Evolutionary conservation across 2,888 invertebrate genomes (phyloP).

Genomic region (Pammene fasciana): DNA sequence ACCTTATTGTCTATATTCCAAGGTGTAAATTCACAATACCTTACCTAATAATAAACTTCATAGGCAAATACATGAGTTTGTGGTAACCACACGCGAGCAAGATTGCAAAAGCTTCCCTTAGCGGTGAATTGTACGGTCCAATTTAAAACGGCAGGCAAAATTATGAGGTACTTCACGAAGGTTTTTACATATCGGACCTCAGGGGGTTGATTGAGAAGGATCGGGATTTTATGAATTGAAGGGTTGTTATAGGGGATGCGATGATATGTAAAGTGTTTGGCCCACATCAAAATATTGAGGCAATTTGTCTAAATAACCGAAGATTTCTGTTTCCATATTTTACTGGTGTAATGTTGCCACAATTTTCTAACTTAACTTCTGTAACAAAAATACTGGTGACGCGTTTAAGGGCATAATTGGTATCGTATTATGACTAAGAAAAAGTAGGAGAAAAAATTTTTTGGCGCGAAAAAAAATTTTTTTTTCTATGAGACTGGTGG

Average conservation of each 20-base stretch:
- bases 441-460: no score
- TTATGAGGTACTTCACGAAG: not conserved
- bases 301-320: conserved; percentile 2
- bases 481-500: no score
- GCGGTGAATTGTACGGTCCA: not conserved
- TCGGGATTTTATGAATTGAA: conserved; percentile 21
- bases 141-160: not conserved
- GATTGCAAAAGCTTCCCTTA: not conserved
- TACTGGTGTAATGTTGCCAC: not conserved
- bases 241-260: conserved; percentile 7
- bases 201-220: conserved; percentile 16
- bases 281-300: conserved; percentile 2
- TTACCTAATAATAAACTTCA: no score
- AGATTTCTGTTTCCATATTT: not conserved
- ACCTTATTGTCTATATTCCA: no score
- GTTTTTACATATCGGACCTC: conserved; percentile 11
- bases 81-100: no score
- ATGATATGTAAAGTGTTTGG: conserved; percentile 26
- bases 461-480: no score
- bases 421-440: no score
- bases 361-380: no score
- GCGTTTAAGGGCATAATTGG: no score
- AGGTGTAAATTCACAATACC: no score
- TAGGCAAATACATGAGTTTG: no score
- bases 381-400: no score